These are phyloP conservation scores for Prinia subflava DNA, from an alignment of 2,113 vertebrate species.

Conservation along the genomic window DNA sequence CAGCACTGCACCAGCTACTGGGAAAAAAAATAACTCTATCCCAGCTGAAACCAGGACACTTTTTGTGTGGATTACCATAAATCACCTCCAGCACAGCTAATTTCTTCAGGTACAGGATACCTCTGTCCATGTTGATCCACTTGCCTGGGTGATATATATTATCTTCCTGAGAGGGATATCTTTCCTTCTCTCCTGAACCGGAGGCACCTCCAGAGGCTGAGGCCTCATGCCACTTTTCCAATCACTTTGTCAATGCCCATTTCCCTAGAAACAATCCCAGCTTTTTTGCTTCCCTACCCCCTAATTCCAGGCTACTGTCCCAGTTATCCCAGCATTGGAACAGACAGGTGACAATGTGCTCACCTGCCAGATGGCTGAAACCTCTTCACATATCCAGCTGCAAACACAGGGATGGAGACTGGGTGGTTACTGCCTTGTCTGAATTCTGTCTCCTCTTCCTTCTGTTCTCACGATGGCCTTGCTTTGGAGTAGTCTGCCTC, in stretches of 20 bases:
- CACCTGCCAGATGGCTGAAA: neutral
- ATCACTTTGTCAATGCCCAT: neutral
- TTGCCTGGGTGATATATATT: neutral
- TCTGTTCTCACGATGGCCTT: neutral
- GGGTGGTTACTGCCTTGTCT: neutral
- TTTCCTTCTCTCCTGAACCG: neutral
- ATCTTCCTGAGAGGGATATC: no score
- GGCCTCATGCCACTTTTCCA: neutral
- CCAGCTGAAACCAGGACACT: neutral
- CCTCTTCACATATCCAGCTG: neutral
- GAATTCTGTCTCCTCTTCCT: neutral
- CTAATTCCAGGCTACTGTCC: neutral
- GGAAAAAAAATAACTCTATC: neutral
- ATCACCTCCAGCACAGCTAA: neutral
- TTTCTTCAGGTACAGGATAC: neutral
- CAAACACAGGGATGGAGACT: neutral
- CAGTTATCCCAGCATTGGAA: neutral
- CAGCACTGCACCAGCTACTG: neutral
- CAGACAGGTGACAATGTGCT: neutral
- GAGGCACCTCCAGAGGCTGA: neutral
- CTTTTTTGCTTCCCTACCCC: neutral
- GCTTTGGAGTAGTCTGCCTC: neutral
- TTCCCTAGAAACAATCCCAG: neutral
- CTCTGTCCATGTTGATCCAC: neutral
- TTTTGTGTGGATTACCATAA: neutral